Evolutionary conservation across 2,888 invertebrate species (phyloP), one percentile per base, ranked within the genome.

Genomic region (Patella caerulea): DNA sequence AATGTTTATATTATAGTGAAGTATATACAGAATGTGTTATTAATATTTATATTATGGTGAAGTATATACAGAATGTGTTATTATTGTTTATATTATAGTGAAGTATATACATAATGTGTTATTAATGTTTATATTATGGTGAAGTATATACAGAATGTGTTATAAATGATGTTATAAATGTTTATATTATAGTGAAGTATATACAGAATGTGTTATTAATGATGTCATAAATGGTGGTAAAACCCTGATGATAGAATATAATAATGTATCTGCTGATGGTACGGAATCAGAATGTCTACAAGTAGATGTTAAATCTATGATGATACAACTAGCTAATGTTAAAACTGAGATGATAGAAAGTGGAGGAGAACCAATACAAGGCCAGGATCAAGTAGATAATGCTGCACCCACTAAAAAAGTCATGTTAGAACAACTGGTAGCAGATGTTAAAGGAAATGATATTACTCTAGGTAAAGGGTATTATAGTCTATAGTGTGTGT

Each of bases 121-220:
- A 9, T 65, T 12, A 17, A 29, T 45, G 19, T 34, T 77, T 79
- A 54, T 9, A 45, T 45, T 34, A 9, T 74, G 83, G 83, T 52
- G 79, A 82, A 65, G 59, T 80, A 45, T 86, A 83, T 81, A 86
- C 85, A 9, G 88, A 88, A 72, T 24, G 65, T 24, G 19, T 24
- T 65, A 19, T 65, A 24, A n/a, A 29, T 19, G n/a, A 17, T 19
- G 19, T 24, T 65, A 19, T 65, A 12, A 12, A 29, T 45, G 19
- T 34, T 77, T 79, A 54, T 45, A 45, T 45, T 45, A 9, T 74
- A 83, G 83, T 52, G 80, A 82, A 65, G 59, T 80, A 45, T 86
- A 83, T 81, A 86, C 85, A 9, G 88, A 88, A 72, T 84, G 86
- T 75, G 79, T 87, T 24, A 81, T 88, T 12, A 85, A 84, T 12